Evolutionary conservation across 2,797 vertebrate species (phyloP), one percentile per base, ranked within the genome.

Genomic region (Spondyliosoma cantharus): DNA sequence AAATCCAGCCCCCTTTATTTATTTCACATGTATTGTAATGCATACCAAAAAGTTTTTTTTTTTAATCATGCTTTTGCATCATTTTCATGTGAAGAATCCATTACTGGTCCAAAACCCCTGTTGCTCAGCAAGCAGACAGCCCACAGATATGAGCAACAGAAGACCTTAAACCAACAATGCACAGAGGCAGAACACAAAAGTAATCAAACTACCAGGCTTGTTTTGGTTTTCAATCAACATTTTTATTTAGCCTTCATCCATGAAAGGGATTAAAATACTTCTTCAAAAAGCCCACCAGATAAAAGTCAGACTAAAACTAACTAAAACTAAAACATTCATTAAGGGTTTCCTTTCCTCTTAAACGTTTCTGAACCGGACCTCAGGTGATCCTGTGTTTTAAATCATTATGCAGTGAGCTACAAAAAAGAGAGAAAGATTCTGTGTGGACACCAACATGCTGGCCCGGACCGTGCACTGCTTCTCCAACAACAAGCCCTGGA

Each of bases 211-310:
- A 24, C 5, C 20, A 25, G 29, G 15, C 57, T 62, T 49, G 19
- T 62, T 17, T 24, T 7, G 43, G 17, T 48, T 48, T 25, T 13
- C 11, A 58, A 46, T 52, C 3, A 15, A 16, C 29, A 8, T 29
- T 56, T 74, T 15, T 56, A 27, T 54, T 71, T 49, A 66, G 14
- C 25, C 60, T 75, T 65, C 45, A 32, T 74, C 4, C 6, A 24
- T 15, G 11, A 27, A 25, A 24, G 14, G 52, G 15, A 67, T 27
- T 14, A 14, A 7, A 46, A 63, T 13, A 11, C 20, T 3, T 59
- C 16, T 22, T 22, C 5, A 27, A 61, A 71, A 71, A 54, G 42
- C 19, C 13, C 1, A 58, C 7, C 13, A 32, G 43, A 19, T 37
- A 42, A 56, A 20, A 57, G 5, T 25, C 17, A 42, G 12, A 46